Conservation (phyloP, 2,888 invertebrate species). For the Pyrgus malvae region DNA sequence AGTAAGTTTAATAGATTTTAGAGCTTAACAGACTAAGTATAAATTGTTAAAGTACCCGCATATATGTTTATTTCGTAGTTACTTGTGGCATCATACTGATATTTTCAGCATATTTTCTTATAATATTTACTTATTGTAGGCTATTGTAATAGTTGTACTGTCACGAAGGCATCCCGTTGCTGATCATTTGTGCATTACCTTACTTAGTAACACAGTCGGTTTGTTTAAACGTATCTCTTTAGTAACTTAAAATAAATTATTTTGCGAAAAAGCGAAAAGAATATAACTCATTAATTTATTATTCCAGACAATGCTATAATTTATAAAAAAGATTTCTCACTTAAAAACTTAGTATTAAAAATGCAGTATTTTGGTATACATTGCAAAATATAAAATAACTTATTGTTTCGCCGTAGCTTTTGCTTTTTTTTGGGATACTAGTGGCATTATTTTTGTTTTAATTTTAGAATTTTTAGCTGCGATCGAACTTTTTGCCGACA, state of each 20-base stretch:
- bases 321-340: slow-evolving; percentile 64
- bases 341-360: slow-evolving; percentile 73
- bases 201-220: slow-evolving; percentile 75
- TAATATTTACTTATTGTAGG: slow-evolving; percentile 66
- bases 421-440: slow-evolving; percentile 25
- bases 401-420: slow-evolving; percentile 66
- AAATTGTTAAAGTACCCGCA: slow-evolving; percentile 2
- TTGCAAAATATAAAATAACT: slow-evolving; percentile 64
- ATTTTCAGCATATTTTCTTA: slow-evolving; percentile 41
- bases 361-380: slow-evolving; percentile 82
- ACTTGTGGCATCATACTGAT: slow-evolving; percentile 42
- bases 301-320: slow-evolving; percentile 50
- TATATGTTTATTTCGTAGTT: background rate
- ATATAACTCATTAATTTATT: slow-evolving; percentile 43
- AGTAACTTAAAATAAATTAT: slow-evolving; percentile 57
- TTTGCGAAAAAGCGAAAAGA: slow-evolving; percentile 69
- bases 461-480: slow-evolving; percentile 48
- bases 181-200: slow-evolving; percentile 68
- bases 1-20: too few relatives aligned
- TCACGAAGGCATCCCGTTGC: slow-evolving; percentile 79
- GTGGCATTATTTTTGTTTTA: slow-evolving; percentile 23
- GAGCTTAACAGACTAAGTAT: too few relatives aligned
- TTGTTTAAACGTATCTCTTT: slow-evolving; percentile 49
- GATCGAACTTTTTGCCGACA: slow-evolving; percentile 66
- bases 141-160: slow-evolving; percentile 81